Base-by-base conservation (phyloP, 2,888 invertebrate species). In the Diplolepis rosae region DNA sequence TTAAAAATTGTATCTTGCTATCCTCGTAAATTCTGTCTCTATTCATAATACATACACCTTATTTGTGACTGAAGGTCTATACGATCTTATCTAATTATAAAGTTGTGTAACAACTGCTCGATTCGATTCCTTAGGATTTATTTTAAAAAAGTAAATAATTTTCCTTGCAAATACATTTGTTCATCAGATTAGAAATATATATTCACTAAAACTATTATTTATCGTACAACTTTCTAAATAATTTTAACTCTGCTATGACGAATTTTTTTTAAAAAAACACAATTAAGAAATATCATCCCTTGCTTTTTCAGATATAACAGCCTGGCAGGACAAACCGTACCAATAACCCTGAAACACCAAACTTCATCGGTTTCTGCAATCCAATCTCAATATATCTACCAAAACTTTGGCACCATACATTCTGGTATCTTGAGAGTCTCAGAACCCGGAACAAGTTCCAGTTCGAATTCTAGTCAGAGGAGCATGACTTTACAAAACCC, bases 401-500 rank as follows among this genome's bases (percentile, higher is more conserved):
- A 88, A 67, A 88, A 88, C 51, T 88, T 88, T 28, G 88, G 88
- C 2, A 88, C 88, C 11, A 87, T 88, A 70, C 88, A 88, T 73
- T 87, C 88, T 3, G 88, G 88, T 0, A 85, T 88, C 7, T 74
- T 88, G 5, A 81, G 87, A 71, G 88, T 88, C 1, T 87, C 88
- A 3, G 88, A 88, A 61, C 87, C 88, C 0, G 87, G 88, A 0
- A 87, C 88, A 0, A 88, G 88, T 51, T 85, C 88, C 0, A 86
- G 85, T 42, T 87, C 87, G 13, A 87, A 86, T 66, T 85, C 87
- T 0, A 87, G 85, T 32, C 87, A 88, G 70, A 80, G 87, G n/a
- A 88, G 88, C 74, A 88, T 88, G 87, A 88, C 88, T 1, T 73
- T 88, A 1, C 88, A 88, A 68, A 88, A 88, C 69, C 88, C 88